phyloP scores from a whole-genome alignment of 2,888 invertebrate genomes.

The Ptychoptera contaminata region DNA sequence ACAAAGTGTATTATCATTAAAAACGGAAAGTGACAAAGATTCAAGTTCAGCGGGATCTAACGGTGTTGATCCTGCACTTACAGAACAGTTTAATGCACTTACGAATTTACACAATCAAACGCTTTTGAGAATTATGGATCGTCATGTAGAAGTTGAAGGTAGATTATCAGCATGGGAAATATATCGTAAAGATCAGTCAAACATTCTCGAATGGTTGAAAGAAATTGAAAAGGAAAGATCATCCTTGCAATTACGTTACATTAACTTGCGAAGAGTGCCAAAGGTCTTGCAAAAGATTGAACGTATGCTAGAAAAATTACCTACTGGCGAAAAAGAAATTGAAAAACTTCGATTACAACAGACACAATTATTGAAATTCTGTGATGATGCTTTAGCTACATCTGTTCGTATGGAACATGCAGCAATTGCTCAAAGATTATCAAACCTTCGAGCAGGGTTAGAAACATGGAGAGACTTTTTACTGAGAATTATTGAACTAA shows the following conservation, averaged over 20 bases:
- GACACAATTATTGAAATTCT: slow-evolving; percentile 46
- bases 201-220: slow-evolving; percentile 62
- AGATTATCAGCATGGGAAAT: slow-evolving; percentile 63
- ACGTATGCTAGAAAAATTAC: slow-evolving; percentile 48
- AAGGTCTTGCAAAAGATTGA: slow-evolving; percentile 54
- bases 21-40: slow-evolving; percentile 30
- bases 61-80: slow-evolving; percentile 30
- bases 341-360: slow-evolving; percentile 48
- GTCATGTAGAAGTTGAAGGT: slow-evolving; percentile 56
- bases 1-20: slow-evolving; percentile 48
- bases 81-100: slow-evolving; percentile 60
- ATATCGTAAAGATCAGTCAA: slow-evolving; percentile 54
- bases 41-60: slow-evolving; percentile 19
- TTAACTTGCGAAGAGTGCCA: slow-evolving; percentile 59
- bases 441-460: slow-evolving; percentile 61
- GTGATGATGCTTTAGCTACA: slow-evolving; percentile 60
- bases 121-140: slow-evolving; percentile 56
- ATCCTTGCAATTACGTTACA: slow-evolving; percentile 60
- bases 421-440: slow-evolving; percentile 59
- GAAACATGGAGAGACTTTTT: slow-evolving; percentile 70
- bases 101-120: slow-evolving; percentile 75
- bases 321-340: slow-evolving; percentile 49
- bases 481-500: slow-evolving; percentile 45
- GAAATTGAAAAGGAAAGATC: slow-evolving; percentile 65
- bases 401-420: slow-evolving; percentile 70